Evolutionary conservation across 1,140 invertebrate species (phyloP), one percentile per base, ranked within the genome.

Genomic region (Steinernema feltiae): DNA sequence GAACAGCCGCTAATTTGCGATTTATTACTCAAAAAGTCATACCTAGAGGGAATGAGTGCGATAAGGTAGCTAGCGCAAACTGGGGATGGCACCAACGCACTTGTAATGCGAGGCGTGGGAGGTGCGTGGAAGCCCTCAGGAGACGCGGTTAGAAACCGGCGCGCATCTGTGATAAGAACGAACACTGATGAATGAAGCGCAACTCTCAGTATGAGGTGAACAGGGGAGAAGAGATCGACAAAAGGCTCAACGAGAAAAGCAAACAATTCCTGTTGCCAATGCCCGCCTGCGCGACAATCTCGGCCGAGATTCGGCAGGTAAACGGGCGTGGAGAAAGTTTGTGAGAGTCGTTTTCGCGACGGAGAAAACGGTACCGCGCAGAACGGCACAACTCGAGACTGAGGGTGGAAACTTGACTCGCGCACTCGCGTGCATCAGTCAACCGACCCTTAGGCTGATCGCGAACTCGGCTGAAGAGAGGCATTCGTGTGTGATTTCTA

Each of bases 381-480:
- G n/a, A n/a, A n/a, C n/a, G n/a, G n/a, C n/a, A n/a, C n/a, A n/a
- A n/a, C n/a, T n/a, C n/a, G n/a, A n/a, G n/a, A n/a, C n/a, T n/a
- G n/a, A n/a, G n/a, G n/a, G n/a, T n/a, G n/a, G n/a, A n/a, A n/a
- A n/a, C n/a, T n/a, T n/a, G n/a, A n/a, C n/a, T n/a, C n/a, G n/a
- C n/a, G n/a, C n/a, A n/a, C n/a, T n/a, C n/a, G n/a, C n/a, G 35
- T 7, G 35, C 35, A 41, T 18, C 18, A 18, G 18, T 17, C 15
- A 63, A 27, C 7, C 53, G 53, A 63, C 53, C 53, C 53, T 63
- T 21, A 63, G 53, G 53, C 15, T 63, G 53, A n/a, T 63, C 53
- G 24, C 7, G 24, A 7, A 3, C 24, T 3, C 53, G 2, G 24
- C 53, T 63, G 53, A 15, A 3, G 7, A 15, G 24, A 27, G 53